Conservation (phyloP, 2,113 vertebrate species). For the Australoheros scitulus region DNA sequence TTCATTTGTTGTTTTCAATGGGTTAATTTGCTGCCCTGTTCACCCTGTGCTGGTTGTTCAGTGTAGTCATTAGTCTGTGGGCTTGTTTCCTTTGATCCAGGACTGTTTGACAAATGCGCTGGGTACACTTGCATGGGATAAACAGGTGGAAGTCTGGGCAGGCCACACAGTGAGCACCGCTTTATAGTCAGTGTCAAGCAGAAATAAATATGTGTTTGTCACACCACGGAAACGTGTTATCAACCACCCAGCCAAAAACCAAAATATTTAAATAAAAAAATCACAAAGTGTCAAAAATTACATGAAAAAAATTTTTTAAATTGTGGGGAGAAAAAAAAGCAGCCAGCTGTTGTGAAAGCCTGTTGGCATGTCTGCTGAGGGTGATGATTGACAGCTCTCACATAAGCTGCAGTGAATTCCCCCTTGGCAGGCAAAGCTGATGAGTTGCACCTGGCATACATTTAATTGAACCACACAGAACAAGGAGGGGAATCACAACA, state of each 20-base stretch:
- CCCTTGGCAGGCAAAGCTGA: neutral
- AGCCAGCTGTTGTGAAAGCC: neutral
- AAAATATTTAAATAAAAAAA: neutral
- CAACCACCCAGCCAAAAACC: neutral
- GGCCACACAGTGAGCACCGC: neutral
- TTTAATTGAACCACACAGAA: neutral
- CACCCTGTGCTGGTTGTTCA: constrained; percentile 10
- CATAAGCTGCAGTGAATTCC: neutral
- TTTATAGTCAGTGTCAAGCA: constrained; percentile 16
- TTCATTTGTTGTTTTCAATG: constrained; percentile 43
- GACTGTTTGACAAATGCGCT: constrained; percentile 48
- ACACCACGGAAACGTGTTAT: neutral
- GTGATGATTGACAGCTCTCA: constrained; percentile 5
- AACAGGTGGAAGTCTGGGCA: constrained; percentile 3
- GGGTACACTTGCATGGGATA: constrained; percentile 2
- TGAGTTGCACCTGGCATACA: neutral
- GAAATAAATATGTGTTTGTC: neutral
- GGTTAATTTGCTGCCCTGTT: constrained; percentile 33
- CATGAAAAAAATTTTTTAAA: neutral
- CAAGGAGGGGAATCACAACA: neutral
- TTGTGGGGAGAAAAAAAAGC: neutral
- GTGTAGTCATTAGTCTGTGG: constrained; percentile 13
- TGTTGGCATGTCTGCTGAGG: neutral
- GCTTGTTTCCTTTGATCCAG: constrained; percentile 21
- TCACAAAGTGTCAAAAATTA: neutral